Base-by-base conservation (phyloP, 2,888 invertebrate genomes). In the Drosophila formosana region DNA sequence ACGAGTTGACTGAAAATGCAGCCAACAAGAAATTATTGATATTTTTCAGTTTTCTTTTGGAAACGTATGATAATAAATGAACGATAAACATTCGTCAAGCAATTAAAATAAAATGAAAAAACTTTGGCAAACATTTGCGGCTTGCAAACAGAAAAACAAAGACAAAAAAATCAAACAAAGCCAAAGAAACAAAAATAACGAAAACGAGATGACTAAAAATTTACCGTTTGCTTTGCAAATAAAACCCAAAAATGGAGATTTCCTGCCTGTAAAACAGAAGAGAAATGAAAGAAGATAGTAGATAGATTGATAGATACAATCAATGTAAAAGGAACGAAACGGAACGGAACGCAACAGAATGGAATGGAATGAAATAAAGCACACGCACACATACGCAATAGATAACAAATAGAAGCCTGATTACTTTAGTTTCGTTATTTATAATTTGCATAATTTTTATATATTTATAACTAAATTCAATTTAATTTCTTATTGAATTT, bases 141-240 rank as follows among this genome's bases (percentile, higher is more conserved):
- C 3, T 9, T 34, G 45, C 46, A 11, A 46, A 34, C 18, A 53
- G 45, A 56, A 53, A 49, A 68, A 65, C 23, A 70, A 30, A 50
- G 60, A 52, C 30, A 32, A 41, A 34, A 67, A 51, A 63, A 39
- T 41, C 34, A 63, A 62, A 51, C n/a, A 49, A 49, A 66, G 34
- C 60, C 30, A 30, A 34, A n/a, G 18, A 56, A 66, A 69, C 45
- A 25, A 60, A 53, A 8, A 68, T 65, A 50, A 32, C 26, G 13
- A 45, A 47, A 67, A 61, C 63, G 47, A 67, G 52, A 72, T 62
- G 66, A 72, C 68, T 39, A 78, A 70, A 84, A 89, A 87, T 80
- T 91, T 91, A 91, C 91, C 91, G 91, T 91, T 91, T 86, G 91
- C 85, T 88, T 91, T 91, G 91, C 91, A 91, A 91, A 90, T 91